Conservation (phyloP, 1,140 invertebrate genomes). For the Drosophila watanabei region DNA sequence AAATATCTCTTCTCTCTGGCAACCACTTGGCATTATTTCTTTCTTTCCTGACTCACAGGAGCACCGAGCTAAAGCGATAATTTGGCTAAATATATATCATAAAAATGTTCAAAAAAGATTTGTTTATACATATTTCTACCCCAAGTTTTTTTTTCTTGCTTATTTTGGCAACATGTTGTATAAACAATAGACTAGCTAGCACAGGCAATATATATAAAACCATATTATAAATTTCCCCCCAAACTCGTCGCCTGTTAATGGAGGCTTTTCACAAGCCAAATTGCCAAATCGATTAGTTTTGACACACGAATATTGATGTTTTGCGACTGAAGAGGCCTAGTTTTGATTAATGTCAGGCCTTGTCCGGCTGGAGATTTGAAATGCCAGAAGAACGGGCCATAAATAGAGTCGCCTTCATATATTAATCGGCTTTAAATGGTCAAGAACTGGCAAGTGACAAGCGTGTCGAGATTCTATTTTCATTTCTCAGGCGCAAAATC, state of each 20-base stretch:
- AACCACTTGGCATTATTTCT: slow-evolving; percentile 22
- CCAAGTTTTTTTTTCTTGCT: too few species aligned
- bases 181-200: slow-evolving; percentile 58
- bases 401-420: slow-evolving; percentile 60
- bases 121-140: slow-evolving; percentile 72
- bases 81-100: slow-evolving; percentile 59
- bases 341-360: slow-evolving; percentile 31
- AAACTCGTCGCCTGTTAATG: slow-evolving; percentile 53
- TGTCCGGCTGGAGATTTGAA: slow-evolving; percentile 9
- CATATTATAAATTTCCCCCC: slow-evolving; percentile 40
- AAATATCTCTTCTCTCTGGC: not conserved
- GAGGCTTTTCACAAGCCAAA: slow-evolving; percentile 56
- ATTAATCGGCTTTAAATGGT: slow-evolving; percentile 56
- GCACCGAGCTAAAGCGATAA: slow-evolving; percentile 11
- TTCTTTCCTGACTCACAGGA: slow-evolving; percentile 43
- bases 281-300: slow-evolving; percentile 57
- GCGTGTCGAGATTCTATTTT: slow-evolving; percentile 45
- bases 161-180: slow-evolving; percentile 62
- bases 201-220: slow-evolving; percentile 15
- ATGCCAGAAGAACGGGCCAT: slow-evolving; percentile 43
- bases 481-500: slow-evolving; percentile 43
- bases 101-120: slow-evolving; percentile 48
- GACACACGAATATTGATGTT: slow-evolving; percentile 40
- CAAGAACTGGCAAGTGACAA: slow-evolving; percentile 41
- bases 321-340: slow-evolving; percentile 20